Conservation (phyloP, 2,113 vertebrate species). For the Arizona elegans region DNA sequence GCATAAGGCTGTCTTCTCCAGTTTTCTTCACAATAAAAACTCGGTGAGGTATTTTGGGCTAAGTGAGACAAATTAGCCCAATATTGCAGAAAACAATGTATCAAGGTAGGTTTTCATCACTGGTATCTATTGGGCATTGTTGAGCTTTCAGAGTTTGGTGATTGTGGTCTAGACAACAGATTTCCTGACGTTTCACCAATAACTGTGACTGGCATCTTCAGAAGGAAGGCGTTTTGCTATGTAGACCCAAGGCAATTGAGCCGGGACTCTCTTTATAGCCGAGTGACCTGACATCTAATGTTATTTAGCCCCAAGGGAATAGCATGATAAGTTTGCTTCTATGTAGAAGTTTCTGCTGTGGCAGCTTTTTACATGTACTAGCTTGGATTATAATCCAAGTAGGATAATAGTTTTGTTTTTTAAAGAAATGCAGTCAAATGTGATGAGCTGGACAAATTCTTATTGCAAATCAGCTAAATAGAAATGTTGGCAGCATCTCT, state of each 20-base stretch:
- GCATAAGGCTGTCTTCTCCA: neutral
- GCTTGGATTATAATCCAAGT: neutral
- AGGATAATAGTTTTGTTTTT: neutral
- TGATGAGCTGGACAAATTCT: neutral
- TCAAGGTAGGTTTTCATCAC: neutral
- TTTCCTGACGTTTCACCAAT: neutral
- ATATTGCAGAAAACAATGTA: neutral
- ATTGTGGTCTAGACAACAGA: neutral
- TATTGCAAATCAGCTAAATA: neutral
- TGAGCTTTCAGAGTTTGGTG: neutral
- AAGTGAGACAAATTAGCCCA: neutral
- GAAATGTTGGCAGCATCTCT: neutral
- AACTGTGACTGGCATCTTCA: neutral
- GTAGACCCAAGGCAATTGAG: neutral
- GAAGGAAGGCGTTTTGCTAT: neutral
- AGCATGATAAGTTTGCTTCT: neutral
- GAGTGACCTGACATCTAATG: neutral
- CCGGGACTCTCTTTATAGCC: neutral
- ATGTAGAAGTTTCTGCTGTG: neutral
- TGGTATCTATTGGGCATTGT: neutral
- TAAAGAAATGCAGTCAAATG: neutral
- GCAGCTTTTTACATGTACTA: neutral
- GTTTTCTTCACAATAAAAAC: neutral
- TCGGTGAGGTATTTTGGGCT: neutral
- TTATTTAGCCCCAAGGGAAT: neutral